Conservation (phyloP, 2,888 invertebrate genomes). For the Lithosia quadra region DNA sequence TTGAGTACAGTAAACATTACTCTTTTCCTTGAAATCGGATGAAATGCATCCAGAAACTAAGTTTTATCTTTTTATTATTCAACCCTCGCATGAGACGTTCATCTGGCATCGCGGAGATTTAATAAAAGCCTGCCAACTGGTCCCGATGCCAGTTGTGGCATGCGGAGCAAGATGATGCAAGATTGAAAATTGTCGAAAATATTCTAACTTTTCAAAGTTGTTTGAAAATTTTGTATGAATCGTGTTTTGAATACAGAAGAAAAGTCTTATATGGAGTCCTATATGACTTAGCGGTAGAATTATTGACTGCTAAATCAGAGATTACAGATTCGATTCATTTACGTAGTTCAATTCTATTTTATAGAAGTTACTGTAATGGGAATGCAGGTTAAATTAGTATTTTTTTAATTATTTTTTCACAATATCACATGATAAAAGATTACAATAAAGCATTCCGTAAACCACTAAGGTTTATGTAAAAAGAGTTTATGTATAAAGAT, state of each 20-base stretch:
- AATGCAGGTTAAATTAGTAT: no score
- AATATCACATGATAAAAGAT: no score
- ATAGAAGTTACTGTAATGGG: no score
- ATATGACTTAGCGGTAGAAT: neutral
- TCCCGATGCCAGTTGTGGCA: conserved; percentile 26
- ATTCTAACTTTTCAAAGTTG: conserved; percentile 1
- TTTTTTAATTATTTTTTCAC: no score
- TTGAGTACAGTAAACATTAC: no score
- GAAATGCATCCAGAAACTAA: neutral
- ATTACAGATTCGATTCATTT: neutral
- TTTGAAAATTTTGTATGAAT: neutral
- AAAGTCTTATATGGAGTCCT: neutral
- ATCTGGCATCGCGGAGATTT: conserved; percentile 29
- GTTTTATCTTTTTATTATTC: conserved; percentile 14
- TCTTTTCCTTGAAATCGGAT: no score
- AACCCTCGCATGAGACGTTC: conserved; percentile 19
- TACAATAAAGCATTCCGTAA: no score
- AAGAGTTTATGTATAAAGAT: no score
- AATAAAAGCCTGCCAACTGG: conserved; percentile 30
- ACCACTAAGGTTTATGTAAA: no score
- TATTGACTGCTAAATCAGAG: neutral
- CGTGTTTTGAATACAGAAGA: neutral
- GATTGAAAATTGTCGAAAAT: conserved; percentile 11
- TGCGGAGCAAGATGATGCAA: conserved; percentile 17
- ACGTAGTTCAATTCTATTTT: neutral